Base-by-base conservation (phyloP, 1,140 invertebrate species). In the Drosophila ambigua region DNA sequence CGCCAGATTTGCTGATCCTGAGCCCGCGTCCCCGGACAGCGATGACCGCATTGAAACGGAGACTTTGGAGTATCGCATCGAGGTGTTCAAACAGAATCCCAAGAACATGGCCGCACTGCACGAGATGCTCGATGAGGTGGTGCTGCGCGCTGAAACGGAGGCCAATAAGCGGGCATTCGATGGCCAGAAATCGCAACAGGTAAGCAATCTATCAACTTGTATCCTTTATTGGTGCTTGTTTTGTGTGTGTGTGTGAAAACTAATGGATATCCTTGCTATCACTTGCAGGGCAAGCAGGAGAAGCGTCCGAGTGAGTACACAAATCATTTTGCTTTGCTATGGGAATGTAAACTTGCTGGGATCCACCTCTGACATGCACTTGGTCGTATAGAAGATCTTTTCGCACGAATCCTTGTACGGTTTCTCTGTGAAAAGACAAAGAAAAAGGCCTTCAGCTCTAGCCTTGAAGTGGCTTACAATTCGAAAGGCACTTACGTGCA, bases 111-210 rank as follows among this genome's bases (percentile, higher is more conserved):
- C 87, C 28, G 72, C 73, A 4, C 64, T 91, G 60, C 60, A 76
- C 50, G 87, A 87, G 9, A 90, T 87, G 58, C 90, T 91, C 16
- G 90, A 91, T 57, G 90, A 91, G 62, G 90, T 91, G 51, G 72
- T 91, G 39, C 67, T 77, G 53, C 89, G 78, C 15, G 90, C 90
- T 28, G 90, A 91, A 76, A 53, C 74, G 41, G 90, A 91, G 64
- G 90, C 87, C 50, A 83, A 78, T 24, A 84, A 78, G 26, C 75
- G 83, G 49, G 64, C 74, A 52, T 28, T 76, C 6, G 80, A 82
- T 28, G 35, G 46, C 61, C 73, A 79, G 23, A 90, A 83, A 69
- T 91, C 73, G 90, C 90, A 91, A 91, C 90, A 91, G 90, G 90
- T 91, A 76, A 71, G 62, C 60, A 67, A 66, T 62, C 48, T 53